Evolutionary conservation across 2,113 vertebrate species (phyloP), one percentile per base, ranked within the genome.

Genomic region (Nerophis ophidion): DNA sequence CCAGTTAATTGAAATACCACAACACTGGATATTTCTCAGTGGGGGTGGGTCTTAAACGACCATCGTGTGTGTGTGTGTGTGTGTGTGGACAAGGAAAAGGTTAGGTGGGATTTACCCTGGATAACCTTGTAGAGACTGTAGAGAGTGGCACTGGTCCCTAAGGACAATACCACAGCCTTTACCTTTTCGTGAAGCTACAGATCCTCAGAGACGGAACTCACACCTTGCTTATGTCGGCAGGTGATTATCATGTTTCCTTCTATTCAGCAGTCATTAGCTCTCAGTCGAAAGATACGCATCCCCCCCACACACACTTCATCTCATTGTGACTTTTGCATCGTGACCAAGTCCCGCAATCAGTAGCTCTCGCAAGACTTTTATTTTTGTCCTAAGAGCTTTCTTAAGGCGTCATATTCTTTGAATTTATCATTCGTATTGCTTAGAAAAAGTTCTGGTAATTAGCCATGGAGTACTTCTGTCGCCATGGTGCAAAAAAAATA

Each of bases 201-300:
- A 73, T 76, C 74, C 74, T 77, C 19, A 60, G 68, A 81, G 76
- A 81, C 65, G 57, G 66, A 61, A 67, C 76, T 62, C 77, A 66
- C 60, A 73, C 74, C 53, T 64, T 69, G 82, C 81, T 78, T 69
- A 70, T 72, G 66, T 84, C 81, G 83, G 81, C 76, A 81, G 68
- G 68, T 66, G 71, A 83, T 81, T 79, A 74, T 45, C 63, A 65
- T 8, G 14, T 68, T 62, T 73, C 72, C 60, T 64, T 67, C 58
- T 48, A 71, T 84, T 72, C 64, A 66, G 49, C 66, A 80, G 75
- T 71, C 67, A 65, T 80, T 84, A 72, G 54, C 51, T 69, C 66
- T 44, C 55, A 36, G 76, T 55, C 81, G 74, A 60, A 65, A 68
- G 13, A 66, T 61, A 47, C 65, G 44, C 2, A 40, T 54, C 40